Conservation (phyloP, 2,113 vertebrate species). For the Rhinoderma darwinii region DNA sequence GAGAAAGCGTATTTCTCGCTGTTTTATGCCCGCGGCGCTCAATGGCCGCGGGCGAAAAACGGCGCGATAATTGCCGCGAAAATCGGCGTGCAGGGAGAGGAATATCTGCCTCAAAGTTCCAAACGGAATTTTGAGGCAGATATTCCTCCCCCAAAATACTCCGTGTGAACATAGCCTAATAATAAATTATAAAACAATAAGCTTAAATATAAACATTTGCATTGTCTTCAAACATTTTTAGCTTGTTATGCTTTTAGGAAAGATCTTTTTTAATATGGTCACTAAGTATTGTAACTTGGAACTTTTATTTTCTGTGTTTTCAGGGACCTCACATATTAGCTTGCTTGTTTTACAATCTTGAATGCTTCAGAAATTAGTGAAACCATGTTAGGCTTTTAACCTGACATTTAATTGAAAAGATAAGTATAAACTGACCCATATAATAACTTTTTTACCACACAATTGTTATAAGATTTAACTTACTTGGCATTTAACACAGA, state of each 20-base stretch:
- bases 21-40: too few relatives aligned
- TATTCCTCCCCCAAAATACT: too few relatives aligned
- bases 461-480: conserved; percentile 48
- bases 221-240: background rate
- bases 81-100: too few relatives aligned
- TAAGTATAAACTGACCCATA: conserved; percentile 39
- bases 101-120: too few relatives aligned
- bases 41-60: too few relatives aligned
- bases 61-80: too few relatives aligned
- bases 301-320: background rate
- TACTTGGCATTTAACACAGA: conserved; percentile 24
- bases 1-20: too few relatives aligned
- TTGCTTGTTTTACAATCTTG: background rate
- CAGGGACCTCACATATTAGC: background rate
- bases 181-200: too few relatives aligned
- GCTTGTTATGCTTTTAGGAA: background rate
- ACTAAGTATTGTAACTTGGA: background rate
- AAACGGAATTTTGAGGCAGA: too few relatives aligned
- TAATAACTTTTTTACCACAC: conserved; percentile 14
- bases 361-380: conserved; percentile 39
- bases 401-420: conserved; percentile 44
- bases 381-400: conserved; percentile 36
- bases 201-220: background rate
- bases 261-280: background rate
- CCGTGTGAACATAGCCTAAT: too few relatives aligned